Conservation (phyloP, 1,140 invertebrate genomes). For the Ostrea denselamellosa region DNA sequence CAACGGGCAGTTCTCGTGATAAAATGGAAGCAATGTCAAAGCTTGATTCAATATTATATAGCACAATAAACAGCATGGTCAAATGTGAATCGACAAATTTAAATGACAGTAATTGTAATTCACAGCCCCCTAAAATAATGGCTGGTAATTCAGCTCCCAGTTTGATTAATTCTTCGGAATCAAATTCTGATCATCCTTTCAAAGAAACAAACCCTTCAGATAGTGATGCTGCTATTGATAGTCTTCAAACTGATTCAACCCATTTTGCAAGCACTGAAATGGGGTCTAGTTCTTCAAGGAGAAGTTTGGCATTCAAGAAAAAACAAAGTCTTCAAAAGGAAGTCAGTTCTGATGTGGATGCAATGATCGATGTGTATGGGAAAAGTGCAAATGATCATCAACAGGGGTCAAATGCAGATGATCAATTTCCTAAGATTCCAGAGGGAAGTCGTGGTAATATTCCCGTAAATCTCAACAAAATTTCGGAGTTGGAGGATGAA, state of each 20-base stretch:
- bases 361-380: background rate
- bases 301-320: slow-evolving; percentile 15
- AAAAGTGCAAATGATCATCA: background rate
- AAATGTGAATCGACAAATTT: background rate
- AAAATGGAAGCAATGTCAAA: slow-evolving; percentile 24
- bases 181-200: background rate
- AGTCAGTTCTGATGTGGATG: background rate
- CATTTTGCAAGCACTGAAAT: background rate
- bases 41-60: slow-evolving; percentile 4
- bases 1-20: background rate
- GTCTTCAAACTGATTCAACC: background rate
- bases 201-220: background rate
- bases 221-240: background rate
- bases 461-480: background rate
- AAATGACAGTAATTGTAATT: background rate
- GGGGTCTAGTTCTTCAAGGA: background rate
- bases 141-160: background rate
- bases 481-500: background rate
- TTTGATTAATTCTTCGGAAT: background rate
- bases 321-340: background rate
- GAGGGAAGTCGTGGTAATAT: background rate
- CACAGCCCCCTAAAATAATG: background rate
- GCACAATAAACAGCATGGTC: background rate
- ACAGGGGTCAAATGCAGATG: background rate
- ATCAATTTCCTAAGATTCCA: background rate